phyloP scores from a whole-genome alignment of 2,888 invertebrate genomes.

The Monopis laevigella region DNA sequence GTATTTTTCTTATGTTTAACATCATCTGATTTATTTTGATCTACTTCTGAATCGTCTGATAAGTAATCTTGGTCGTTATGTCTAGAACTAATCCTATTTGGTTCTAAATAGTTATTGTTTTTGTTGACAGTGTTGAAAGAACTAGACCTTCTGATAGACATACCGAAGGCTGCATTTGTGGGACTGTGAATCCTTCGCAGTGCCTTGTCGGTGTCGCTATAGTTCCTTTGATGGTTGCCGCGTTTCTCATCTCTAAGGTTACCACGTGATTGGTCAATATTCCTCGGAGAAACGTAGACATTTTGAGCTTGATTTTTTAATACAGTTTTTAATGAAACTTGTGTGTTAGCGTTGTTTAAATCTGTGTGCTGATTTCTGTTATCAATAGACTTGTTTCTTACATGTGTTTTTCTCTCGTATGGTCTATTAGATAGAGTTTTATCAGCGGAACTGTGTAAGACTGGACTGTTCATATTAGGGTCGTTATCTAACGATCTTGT shows the following conservation, averaged over 20 bases:
- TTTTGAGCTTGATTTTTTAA: conserved; percentile 54
- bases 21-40: conserved; percentile 49
- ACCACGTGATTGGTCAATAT: conserved; percentile 53
- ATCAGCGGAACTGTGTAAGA: conserved; percentile 56
- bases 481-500: conserved; percentile 52
- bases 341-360: conserved; percentile 14
- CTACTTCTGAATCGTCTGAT: conserved; percentile 58
- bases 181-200: conserved; percentile 21
- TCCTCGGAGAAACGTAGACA: conserved; percentile 32
- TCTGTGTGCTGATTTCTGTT: conserved; percentile 30
- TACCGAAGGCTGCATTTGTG: conserved; percentile 34
- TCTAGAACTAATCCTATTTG: conserved; percentile 30
- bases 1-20: conserved; percentile 75
- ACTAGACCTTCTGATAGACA: conserved; percentile 72
- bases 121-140: conserved; percentile 69
- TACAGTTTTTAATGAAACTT: conserved; percentile 47
- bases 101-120: conserved; percentile 49
- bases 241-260: conserved; percentile 39
- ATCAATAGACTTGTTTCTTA: conserved; percentile 63
- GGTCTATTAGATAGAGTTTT: conserved; percentile 48
- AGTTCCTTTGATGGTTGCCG: conserved; percentile 30
- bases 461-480: conserved; percentile 54
- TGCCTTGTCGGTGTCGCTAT: conserved; percentile 35
- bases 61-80: conserved; percentile 34
- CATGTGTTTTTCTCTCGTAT: conserved; percentile 50